A percentile compares a stretch with the other conserved stretches of the same genome.
phyloP scores from a whole-genome alignment of 1,140 invertebrate species.

The Drosophila pseudoobscura region DNA sequence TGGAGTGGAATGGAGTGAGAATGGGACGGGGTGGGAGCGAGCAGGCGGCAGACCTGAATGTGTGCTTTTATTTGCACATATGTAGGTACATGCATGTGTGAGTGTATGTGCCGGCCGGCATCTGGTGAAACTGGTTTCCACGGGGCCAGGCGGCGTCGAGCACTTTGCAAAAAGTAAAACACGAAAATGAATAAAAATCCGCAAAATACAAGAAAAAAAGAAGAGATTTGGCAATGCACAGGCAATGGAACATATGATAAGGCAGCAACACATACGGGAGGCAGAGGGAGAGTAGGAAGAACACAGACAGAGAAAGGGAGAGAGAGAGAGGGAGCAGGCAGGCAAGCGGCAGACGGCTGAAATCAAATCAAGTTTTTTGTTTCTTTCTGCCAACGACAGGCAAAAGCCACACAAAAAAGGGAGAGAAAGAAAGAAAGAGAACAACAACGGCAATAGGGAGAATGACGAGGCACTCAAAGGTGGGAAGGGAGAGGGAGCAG shows the following conservation, averaged over 20 bases:
- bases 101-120: conserved; percentile 67
- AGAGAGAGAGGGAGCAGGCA: conserved; percentile 3
- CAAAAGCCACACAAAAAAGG: conserved; percentile 14
- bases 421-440: conserved; percentile 6
- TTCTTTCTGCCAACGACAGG: conserved; percentile 25
- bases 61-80: conserved; percentile 30
- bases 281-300: background rate
- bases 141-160: conserved; percentile 17
- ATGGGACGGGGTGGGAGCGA: conserved; percentile 14
- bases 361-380: conserved; percentile 58
- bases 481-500: background rate
- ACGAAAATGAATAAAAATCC: conserved; percentile 27
- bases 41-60: conserved; percentile 52
- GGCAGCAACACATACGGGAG: conserved; percentile 32
- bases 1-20: conserved; percentile 6
- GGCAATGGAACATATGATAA: conserved; percentile 63
- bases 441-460: conserved; percentile 27
- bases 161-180: conserved; percentile 51
- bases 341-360: conserved; percentile 11
- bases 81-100: conserved; percentile 5
- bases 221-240: conserved; percentile 63
- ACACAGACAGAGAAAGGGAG: background rate
- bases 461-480: conserved; percentile 12
- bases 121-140: conserved; percentile 77
- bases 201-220: conserved; percentile 12